Evolutionary conservation across 2,797 vertebrate genomes (phyloP).

Genomic region (Pogonophryne albipinna): DNA sequence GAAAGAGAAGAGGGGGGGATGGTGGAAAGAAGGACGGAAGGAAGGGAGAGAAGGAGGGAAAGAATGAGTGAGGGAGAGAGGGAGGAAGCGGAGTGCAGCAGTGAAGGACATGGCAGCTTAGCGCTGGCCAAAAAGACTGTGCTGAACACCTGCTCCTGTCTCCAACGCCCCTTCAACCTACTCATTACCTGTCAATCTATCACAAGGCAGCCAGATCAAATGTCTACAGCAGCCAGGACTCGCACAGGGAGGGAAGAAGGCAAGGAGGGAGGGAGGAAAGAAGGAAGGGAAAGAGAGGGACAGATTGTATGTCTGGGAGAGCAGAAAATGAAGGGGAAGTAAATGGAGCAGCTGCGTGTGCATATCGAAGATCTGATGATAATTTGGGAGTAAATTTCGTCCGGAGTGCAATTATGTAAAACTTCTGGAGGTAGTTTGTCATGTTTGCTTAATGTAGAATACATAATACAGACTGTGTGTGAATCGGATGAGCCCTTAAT

Average conservation of each 20-base stretch:
- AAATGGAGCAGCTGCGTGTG: constrained; percentile 70
- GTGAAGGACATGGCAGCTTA: constrained; percentile 85
- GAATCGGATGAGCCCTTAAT: neutral
- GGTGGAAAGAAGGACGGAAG: constrained; percentile 58
- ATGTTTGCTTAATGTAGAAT: constrained; percentile 42
- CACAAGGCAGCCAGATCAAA: constrained; percentile 84
- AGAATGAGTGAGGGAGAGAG: constrained; percentile 61
- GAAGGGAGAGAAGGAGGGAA: constrained; percentile 51
- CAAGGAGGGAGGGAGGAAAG: constrained; percentile 36
- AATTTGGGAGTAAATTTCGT: constrained; percentile 67
- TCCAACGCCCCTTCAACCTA: constrained; percentile 81
- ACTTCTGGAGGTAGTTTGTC: constrained; percentile 62
- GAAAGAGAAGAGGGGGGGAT: constrained; percentile 53
- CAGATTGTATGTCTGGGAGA: constrained; percentile 75
- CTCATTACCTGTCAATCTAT: constrained; percentile 87
- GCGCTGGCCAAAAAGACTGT: constrained; percentile 83
- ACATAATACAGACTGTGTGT: constrained; percentile 11
- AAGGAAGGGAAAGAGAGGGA: constrained; percentile 63
- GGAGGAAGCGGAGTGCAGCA: constrained; percentile 69
- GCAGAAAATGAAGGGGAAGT: constrained; percentile 71
- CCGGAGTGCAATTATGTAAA: constrained; percentile 53
- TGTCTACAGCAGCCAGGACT: constrained; percentile 79
- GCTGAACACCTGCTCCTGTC: constrained; percentile 85
- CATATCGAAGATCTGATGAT: constrained; percentile 66
- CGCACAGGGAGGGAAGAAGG: constrained; percentile 60